These are phyloP conservation scores for Pristionchus exspectatus DNA, from an alignment of 2,888 invertebrate species.

Conservation along the genomic window DNA sequence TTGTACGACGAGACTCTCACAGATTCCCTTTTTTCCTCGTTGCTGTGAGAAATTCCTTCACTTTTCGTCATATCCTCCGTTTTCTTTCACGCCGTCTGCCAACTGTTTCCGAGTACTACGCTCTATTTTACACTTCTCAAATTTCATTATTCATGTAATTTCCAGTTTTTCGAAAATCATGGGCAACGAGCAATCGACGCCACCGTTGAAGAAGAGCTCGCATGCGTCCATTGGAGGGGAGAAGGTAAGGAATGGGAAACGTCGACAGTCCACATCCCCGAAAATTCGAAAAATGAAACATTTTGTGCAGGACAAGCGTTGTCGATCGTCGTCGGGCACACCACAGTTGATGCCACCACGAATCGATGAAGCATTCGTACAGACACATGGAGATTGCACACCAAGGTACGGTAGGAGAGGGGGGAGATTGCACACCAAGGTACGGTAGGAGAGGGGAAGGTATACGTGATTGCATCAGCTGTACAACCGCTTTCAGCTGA, in stretches of 20 bases:
- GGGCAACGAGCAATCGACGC: constrained; percentile 52
- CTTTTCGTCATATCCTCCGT: not conserved
- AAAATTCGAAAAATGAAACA: not conserved
- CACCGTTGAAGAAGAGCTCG: constrained; percentile 48
- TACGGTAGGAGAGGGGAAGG: not conserved
- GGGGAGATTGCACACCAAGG: too few species aligned
- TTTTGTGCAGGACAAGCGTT: constrained; percentile 31
- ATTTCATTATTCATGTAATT: not conserved
- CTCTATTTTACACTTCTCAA: not conserved
- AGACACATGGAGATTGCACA: constrained; percentile 36
- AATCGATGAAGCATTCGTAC: constrained; percentile 38
- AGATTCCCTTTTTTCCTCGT: not conserved
- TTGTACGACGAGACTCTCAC: not conserved
- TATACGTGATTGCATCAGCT: too few species aligned
- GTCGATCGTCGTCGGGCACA: constrained; percentile 30
- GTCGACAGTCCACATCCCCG: not conserved
- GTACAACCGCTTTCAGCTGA: too few species aligned
- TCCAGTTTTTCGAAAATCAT: constrained; percentile 12
- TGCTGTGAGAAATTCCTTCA: not conserved
- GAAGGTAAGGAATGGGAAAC: constrained; percentile 1
- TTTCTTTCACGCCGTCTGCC: not conserved
- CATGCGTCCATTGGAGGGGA: constrained; percentile 30
- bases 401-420: constrained; percentile 22
- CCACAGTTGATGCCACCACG: constrained; percentile 3
- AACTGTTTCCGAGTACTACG: not conserved